These are phyloP conservation scores for Volucella zonaria DNA, from an alignment of 2,888 invertebrate genomes.

Conservation along the genomic window DNA sequence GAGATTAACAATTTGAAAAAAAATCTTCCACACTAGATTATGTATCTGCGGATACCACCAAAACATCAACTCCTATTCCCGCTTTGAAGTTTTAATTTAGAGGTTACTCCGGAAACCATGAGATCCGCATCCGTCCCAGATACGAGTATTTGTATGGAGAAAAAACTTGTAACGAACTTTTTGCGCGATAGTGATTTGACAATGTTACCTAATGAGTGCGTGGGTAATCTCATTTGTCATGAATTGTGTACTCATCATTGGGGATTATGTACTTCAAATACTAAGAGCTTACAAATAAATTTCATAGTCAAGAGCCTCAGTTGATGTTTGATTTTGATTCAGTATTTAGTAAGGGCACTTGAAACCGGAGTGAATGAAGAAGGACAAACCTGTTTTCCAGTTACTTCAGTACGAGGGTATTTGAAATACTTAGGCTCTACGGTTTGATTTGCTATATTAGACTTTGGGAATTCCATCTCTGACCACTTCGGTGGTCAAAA, in stretches of 20 bases:
- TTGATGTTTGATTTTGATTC: too few species aligned
- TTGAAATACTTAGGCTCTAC: too few species aligned
- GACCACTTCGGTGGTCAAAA: too few species aligned
- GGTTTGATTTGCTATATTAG: too few species aligned
- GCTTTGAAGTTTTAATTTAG: not conserved
- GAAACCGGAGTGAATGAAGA: too few species aligned
- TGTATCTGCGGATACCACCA: not conserved
- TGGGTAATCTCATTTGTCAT: slow-evolving; percentile 53
- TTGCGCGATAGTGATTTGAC: slow-evolving; percentile 19
- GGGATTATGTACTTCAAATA: slow-evolving; percentile 47
- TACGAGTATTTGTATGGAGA: not conserved
- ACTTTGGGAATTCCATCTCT: too few species aligned
- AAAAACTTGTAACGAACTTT: slow-evolving; percentile 15
- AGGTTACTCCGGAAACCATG: slow-evolving; percentile 35
- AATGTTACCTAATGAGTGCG: slow-evolving; percentile 51
- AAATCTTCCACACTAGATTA: slow-evolving; percentile 28
- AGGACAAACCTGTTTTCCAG: too few species aligned
- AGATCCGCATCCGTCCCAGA: not conserved
- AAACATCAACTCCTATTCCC: not conserved
- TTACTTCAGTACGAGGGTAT: too few species aligned
- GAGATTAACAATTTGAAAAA: slow-evolving; percentile 2
- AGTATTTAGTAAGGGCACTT: too few species aligned
- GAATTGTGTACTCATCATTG: slow-evolving; percentile 53
- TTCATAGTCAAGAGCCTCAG: too few species aligned
- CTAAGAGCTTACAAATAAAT: not conserved